Percentiles rank a stretch among this genome's conserved stretches.
These are phyloP conservation scores for Drosophila trapezifrons DNA, from an alignment of 1,140 invertebrate genomes.

Conservation along the genomic window DNA sequence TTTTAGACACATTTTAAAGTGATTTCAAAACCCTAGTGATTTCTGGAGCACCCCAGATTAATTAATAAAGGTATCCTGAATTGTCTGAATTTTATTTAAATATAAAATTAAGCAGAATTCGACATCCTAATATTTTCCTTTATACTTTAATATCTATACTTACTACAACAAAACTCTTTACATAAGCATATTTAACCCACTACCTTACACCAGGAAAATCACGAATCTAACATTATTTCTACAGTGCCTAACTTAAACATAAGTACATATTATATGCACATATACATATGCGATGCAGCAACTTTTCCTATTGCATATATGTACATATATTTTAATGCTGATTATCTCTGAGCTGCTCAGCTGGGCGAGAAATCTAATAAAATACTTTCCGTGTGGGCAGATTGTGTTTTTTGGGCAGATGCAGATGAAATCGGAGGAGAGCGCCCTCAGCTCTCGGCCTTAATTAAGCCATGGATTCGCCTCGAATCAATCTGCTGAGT, in stretches of 20 bases:
- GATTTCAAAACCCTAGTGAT: no score
- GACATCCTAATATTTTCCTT: no score
- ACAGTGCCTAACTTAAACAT: background rate
- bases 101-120: no score
- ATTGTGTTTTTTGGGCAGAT: conserved; percentile 55
- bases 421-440: conserved; percentile 47
- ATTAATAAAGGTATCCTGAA: no score
- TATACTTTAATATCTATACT: no score
- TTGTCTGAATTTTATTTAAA: no score
- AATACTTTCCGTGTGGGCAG: conserved; percentile 65
- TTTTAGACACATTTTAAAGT: no score
- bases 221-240: background rate
- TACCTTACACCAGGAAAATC: background rate
- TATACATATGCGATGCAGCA: background rate
- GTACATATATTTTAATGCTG: conserved; percentile 60
- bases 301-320: conserved; percentile 8
- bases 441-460: conserved; percentile 50
- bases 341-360: conserved; percentile 62
- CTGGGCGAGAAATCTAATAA: conserved; percentile 68
- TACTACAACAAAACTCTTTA: background rate
- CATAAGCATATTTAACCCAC: background rate
- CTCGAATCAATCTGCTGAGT: conserved; percentile 61
- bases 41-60: no score
- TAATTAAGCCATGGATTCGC: conserved; percentile 58
- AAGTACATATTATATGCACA: background rate